Evolutionary conservation across 1,140 invertebrate species (phyloP).

Genomic region (Ceratina japonica): DNA sequence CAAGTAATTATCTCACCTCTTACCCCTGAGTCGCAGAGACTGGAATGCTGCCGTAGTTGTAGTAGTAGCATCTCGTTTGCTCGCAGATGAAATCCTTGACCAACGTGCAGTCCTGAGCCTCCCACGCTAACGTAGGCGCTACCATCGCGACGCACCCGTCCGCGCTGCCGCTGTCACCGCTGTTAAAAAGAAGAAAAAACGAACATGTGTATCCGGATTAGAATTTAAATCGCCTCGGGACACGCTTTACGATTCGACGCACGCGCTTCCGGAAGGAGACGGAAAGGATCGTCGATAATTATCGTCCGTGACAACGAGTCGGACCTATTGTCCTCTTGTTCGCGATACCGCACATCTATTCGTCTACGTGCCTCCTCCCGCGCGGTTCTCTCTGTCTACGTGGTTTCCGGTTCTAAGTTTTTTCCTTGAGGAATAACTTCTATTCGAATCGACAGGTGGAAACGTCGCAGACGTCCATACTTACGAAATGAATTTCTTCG

Average conservation of each 20-base stretch:
- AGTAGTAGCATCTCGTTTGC: slow-evolving; percentile 93
- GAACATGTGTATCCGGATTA: slow-evolving; percentile 52
- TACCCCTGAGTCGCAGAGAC: slow-evolving; percentile 93
- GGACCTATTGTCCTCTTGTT: slow-evolving; percentile 6
- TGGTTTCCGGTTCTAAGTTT: not conserved
- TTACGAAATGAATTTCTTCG: too few species aligned
- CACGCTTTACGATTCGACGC: slow-evolving; percentile 40
- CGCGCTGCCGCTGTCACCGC: slow-evolving; percentile 82
- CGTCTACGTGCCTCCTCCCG: not conserved
- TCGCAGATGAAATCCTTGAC: slow-evolving; percentile 93
- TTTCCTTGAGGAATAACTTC: not conserved
- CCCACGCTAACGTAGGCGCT: slow-evolving; percentile 88
- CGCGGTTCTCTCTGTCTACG: not conserved
- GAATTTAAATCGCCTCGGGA: slow-evolving; percentile 45
- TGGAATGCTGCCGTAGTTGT: slow-evolving; percentile 93
- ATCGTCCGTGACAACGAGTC: slow-evolving; percentile 28
- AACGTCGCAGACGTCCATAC: too few species aligned
- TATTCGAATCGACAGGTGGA: too few species aligned
- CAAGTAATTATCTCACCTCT: slow-evolving; percentile 82
- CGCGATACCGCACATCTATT: not conserved
- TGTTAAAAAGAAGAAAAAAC: slow-evolving; percentile 41
- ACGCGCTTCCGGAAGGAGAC: slow-evolving; percentile 41
- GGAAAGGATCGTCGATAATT: slow-evolving; percentile 41
- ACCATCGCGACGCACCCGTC: slow-evolving; percentile 88
- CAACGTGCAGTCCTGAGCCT: slow-evolving; percentile 88